A percentile compares a stretch with the other conserved stretches of the same genome.
These are phyloP conservation scores for Pluvialis apricaria DNA, from an alignment of 2,113 vertebrate genomes.

Conservation along the genomic window DNA sequence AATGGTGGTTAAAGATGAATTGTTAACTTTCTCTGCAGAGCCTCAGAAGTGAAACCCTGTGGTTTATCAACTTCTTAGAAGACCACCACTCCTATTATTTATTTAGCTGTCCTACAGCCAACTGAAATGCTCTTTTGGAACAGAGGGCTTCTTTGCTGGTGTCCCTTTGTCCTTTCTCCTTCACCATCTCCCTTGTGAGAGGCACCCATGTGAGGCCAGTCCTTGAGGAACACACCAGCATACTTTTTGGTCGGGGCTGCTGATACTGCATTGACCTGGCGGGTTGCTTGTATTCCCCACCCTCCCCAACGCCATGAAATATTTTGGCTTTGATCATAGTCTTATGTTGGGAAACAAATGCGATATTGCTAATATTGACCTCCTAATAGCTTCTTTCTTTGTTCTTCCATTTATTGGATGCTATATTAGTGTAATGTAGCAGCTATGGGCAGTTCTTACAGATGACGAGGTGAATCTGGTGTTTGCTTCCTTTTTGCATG, in stretches of 20 bases:
- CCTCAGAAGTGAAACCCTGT: not conserved
- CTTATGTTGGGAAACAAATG: too few species aligned
- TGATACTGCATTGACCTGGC: rapidly evolving
- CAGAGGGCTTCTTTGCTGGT: not conserved
- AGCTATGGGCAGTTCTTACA: too few species aligned
- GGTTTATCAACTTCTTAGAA: not conserved
- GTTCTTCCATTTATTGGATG: too few species aligned
- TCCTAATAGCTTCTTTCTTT: too few species aligned
- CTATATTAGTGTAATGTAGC: too few species aligned
- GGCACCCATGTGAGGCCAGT: rapidly evolving
- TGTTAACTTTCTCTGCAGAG: not conserved
- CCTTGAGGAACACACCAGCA: rapidly evolving
- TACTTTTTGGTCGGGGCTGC: rapidly evolving
- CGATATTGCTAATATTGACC: too few species aligned
- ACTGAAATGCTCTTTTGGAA: not conserved
- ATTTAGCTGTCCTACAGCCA: not conserved
- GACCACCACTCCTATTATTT: rapidly evolving
- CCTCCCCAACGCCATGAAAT: too few species aligned
- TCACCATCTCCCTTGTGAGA: not conserved
- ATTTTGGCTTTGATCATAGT: too few species aligned
- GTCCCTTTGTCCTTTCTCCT: not conserved
- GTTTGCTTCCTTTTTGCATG: too few species aligned
- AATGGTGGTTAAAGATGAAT: too few species aligned
- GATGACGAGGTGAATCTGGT: too few species aligned
- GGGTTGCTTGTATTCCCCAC: too few species aligned